phyloP scores from a whole-genome alignment of 1,140 invertebrate species.

The Drosophila sproati region DNA sequence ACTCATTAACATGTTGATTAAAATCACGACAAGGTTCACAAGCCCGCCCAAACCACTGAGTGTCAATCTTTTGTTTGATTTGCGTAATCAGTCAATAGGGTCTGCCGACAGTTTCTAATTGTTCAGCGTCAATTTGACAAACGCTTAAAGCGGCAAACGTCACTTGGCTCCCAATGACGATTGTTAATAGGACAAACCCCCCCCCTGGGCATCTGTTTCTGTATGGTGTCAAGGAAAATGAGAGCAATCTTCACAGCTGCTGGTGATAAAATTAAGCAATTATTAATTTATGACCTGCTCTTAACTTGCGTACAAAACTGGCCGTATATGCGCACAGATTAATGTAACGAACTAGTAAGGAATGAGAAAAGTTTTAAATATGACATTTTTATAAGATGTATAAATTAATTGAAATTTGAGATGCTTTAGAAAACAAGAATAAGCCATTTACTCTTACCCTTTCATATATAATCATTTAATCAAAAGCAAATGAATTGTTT shows the following conservation, averaged over 20 bases:
- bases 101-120: conserved; percentile 61
- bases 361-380: no score
- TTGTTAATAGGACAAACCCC: conserved; percentile 45
- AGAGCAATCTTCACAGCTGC: conserved; percentile 48
- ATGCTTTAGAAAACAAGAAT: no score
- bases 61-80: conserved; percentile 67
- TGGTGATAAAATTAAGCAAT: conserved; percentile 64
- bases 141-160: conserved; percentile 62
- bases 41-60: conserved; percentile 11
- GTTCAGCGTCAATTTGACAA: conserved; percentile 67
- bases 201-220: conserved; percentile 15
- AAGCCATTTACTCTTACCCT: no score
- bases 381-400: no score
- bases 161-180: conserved; percentile 63
- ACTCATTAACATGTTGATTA: conserved; percentile 70
- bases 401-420: neutral
- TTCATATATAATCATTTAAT: no score
- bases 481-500: conserved; percentile 20
- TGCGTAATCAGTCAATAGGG: conserved; percentile 72
- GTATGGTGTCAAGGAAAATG: conserved; percentile 46
- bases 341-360: conserved; percentile 3
- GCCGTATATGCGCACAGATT: conserved; percentile 3
- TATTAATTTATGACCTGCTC: conserved; percentile 64
- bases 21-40: conserved; percentile 49
- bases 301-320: conserved; percentile 14